Evolutionary conservation across 2,113 vertebrate species (phyloP).

Genomic region (Plectropomus leopardus): DNA sequence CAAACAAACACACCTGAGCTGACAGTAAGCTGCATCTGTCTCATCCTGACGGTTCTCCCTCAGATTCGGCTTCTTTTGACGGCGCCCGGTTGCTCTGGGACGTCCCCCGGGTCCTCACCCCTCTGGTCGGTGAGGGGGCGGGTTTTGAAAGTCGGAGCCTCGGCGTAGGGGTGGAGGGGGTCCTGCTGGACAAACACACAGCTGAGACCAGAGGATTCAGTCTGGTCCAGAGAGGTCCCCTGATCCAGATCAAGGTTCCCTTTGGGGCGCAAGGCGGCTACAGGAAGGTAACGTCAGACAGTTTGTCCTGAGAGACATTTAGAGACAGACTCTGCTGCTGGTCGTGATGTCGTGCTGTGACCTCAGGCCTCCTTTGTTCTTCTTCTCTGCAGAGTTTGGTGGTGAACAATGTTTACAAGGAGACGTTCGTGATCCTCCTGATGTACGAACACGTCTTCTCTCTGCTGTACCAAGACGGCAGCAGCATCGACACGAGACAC

Average conservation of each 20-base stretch:
- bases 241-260: slow-evolving; percentile 63
- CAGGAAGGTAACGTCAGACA: slow-evolving; percentile 53
- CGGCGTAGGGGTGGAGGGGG: slow-evolving; percentile 54
- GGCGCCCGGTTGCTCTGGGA: slow-evolving; percentile 57
- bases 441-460: slow-evolving; percentile 72
- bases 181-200: slow-evolving; percentile 43
- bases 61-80: slow-evolving; percentile 64
- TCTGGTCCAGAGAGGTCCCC: slow-evolving; percentile 25
- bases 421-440: slow-evolving; percentile 60
- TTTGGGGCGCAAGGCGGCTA: slow-evolving; percentile 70
- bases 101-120: slow-evolving; percentile 45
- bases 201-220: slow-evolving; percentile 39
- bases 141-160: slow-evolving; percentile 52
- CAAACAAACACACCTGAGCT: background rate
- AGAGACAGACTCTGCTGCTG: too few relatives aligned
- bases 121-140: slow-evolving; percentile 28
- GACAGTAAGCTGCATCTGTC: background rate
- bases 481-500: slow-evolving; percentile 55
- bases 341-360: too few relatives aligned
- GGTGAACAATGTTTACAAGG: slow-evolving; percentile 65
- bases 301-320: background rate
- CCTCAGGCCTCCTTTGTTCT: too few relatives aligned
- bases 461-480: slow-evolving; percentile 52
- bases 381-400: slow-evolving; percentile 61
- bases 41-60: background rate